phyloP scores from a whole-genome alignment of 2,797 vertebrate species.

The Cichlasoma orientale region DNA sequence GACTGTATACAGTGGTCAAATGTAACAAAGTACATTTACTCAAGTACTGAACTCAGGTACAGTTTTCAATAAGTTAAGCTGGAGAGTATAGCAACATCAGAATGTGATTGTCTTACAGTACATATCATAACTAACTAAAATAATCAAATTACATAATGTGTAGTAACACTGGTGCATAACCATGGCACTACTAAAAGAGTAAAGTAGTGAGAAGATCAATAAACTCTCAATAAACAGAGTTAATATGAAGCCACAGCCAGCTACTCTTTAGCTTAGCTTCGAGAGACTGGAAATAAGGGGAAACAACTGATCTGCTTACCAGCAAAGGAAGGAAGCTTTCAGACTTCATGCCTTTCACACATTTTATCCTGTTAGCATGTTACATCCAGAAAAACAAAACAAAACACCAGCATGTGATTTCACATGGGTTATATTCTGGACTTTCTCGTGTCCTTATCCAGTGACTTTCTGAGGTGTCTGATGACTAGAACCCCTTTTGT shows the following conservation, averaged over 20 bases:
- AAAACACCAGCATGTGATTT: background rate
- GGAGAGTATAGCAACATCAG: background rate
- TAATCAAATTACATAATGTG: background rate
- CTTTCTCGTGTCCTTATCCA: background rate
- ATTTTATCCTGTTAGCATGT: too few species aligned
- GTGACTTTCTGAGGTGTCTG: background rate
- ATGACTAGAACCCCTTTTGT: background rate
- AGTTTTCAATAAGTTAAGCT: background rate
- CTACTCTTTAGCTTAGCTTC: background rate
- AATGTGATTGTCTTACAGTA: background rate
- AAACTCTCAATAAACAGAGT: background rate
- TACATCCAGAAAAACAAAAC: too few species aligned
- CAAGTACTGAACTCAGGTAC: background rate
- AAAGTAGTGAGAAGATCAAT: background rate
- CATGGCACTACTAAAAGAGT: background rate
- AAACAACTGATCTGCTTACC: background rate
- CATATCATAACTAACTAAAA: background rate
- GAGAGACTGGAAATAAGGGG: background rate
- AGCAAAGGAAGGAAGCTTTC: too few species aligned
- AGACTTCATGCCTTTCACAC: too few species aligned
- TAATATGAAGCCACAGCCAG: background rate
- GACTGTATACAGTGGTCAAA: background rate
- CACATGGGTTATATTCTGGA: background rate
- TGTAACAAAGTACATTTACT: background rate
- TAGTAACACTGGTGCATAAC: background rate